Evolutionary conservation across 2,888 invertebrate genomes (phyloP).

Genomic region (Meiosimyza decipiens): DNA sequence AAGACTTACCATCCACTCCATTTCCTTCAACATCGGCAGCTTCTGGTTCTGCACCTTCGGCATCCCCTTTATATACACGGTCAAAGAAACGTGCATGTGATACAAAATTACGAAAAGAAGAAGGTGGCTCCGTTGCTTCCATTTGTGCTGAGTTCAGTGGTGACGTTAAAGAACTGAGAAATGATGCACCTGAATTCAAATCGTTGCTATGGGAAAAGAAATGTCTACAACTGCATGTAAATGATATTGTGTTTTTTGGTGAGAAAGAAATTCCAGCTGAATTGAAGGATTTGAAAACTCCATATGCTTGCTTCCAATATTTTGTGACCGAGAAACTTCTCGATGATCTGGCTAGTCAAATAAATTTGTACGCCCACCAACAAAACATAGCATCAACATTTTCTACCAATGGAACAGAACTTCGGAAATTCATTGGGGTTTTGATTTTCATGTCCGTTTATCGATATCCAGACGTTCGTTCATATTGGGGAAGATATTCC

Average conservation of each 20-base stretch:
- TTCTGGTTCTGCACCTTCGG: no score
- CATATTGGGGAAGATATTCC: conserved; percentile 21
- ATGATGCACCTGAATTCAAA: conserved; percentile 30
- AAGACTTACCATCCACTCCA: no score
- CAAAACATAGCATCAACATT: conserved; percentile 18
- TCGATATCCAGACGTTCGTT: conserved; percentile 10
- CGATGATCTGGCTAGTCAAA: conserved; percentile 15
- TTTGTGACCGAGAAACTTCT: neutral
- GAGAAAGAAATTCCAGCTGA: conserved; percentile 26
- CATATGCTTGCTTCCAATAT: conserved; percentile 4
- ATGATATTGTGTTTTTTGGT: conserved; percentile 30
- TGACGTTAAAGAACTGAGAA: conserved; percentile 7
- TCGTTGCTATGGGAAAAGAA: conserved; percentile 28
- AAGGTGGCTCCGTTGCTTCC: conserved; percentile 12
- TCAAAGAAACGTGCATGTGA: no score
- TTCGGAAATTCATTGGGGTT: conserved; percentile 23
- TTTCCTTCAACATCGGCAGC: no score
- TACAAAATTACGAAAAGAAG: conserved; percentile 15
- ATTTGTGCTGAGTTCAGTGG: conserved; percentile 17
- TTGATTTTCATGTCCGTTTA: conserved; percentile 20
- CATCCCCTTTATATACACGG: no score
- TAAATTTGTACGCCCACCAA: conserved; percentile 26
- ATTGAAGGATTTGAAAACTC: conserved; percentile 21
- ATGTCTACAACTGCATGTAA: conserved; percentile 25
- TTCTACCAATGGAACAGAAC: conserved; percentile 13